Evolutionary conservation across 2,888 invertebrate species (phyloP), one percentile per base, ranked within the genome.

Genomic region (Zaprionus lineosus): DNA sequence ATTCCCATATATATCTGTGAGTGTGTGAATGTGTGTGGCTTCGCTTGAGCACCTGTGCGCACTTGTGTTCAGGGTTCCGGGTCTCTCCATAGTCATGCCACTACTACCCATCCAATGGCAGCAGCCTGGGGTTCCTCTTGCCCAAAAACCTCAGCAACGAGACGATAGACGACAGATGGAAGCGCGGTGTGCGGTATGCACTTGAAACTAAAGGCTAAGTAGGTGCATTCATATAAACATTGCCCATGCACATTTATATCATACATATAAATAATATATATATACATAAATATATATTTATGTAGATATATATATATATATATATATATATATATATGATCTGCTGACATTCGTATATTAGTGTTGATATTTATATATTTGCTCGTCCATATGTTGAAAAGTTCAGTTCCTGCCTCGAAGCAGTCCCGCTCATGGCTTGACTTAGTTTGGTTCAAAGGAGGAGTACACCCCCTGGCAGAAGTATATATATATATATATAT

Each of bases 131-230:
- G 26, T 21, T 48, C 43, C 21, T 28, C 62, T 39, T 29, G 21
- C 29, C 28, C 40, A 34, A 62, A 37, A 36, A 16, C 16, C 43
- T 31, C 26, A 31, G 41, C 15, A 33, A 24, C 15, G 33, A 34
- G 39, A 44, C 28, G 51, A 43, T 28, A 44, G 53, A 50, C 53
- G 57, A 33, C 53, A 50, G n/a, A n/a, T n/a, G n/a, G n/a, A n/a
- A n/a, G n/a, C n/a, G n/a, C n/a, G n/a, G n/a, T n/a, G n/a, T n/a
- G 52, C 71, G 55, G 71, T 59, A 51, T 61, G 52, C 66, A 72
- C 81, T 82, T 83, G 50, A 85, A 81, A 83, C 84, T 83, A 59
- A 71, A 72, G 64, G 76, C 86, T 82, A 86, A 85, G 86, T 86
- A 78, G 79, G 47, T 72, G 79, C 83, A 83, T 72, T 85, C 67